phyloP scores from a whole-genome alignment of 2,888 invertebrate genomes.

The Hermaeophaga mercurialis region DNA sequence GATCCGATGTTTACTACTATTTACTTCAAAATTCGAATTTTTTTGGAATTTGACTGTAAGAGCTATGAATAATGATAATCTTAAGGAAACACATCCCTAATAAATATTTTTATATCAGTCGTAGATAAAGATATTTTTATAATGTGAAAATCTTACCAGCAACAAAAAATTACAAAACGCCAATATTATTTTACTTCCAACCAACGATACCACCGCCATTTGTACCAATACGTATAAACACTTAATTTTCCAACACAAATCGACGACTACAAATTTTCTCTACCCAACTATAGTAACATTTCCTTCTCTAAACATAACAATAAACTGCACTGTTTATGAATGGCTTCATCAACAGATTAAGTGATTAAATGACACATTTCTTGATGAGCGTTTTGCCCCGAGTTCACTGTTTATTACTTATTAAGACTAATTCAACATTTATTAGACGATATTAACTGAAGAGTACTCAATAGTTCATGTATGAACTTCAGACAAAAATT shows the following conservation, averaged over 20 bases:
- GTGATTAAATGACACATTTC: slow-evolving; percentile 26
- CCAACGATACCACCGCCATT: slow-evolving; percentile 52
- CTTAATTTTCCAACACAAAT: not conserved
- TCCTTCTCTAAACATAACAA: not conserved
- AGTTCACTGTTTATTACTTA: slow-evolving; percentile 28
- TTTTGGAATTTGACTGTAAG: too few relatives aligned
- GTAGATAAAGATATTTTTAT: too few relatives aligned
- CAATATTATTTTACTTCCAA: slow-evolving; percentile 68
- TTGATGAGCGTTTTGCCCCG: slow-evolving; percentile 16
- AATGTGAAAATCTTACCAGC: too few relatives aligned
- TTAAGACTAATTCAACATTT: slow-evolving; percentile 35
- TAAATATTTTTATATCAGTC: too few relatives aligned
- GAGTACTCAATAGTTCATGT: slow-evolving; percentile 5
- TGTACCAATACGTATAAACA: not conserved
- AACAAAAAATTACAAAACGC: slow-evolving; percentile 71
- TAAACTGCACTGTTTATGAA: slow-evolving; percentile 25
- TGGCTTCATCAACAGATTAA: slow-evolving; percentile 16
- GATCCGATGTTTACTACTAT: too few relatives aligned
- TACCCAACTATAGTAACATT: not conserved
- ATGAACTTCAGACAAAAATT: not conserved
- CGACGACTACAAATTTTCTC: not conserved
- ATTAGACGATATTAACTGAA: slow-evolving; percentile 13
- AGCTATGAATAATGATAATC: too few relatives aligned
- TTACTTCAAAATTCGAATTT: too few relatives aligned
- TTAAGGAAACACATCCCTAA: too few relatives aligned